A percentile compares a stretch with the other conserved stretches of the same genome.
These are phyloP conservation scores for Gastracanthus pulcherrimus DNA, from an alignment of 2,888 invertebrate species.

Conservation along the genomic window DNA sequence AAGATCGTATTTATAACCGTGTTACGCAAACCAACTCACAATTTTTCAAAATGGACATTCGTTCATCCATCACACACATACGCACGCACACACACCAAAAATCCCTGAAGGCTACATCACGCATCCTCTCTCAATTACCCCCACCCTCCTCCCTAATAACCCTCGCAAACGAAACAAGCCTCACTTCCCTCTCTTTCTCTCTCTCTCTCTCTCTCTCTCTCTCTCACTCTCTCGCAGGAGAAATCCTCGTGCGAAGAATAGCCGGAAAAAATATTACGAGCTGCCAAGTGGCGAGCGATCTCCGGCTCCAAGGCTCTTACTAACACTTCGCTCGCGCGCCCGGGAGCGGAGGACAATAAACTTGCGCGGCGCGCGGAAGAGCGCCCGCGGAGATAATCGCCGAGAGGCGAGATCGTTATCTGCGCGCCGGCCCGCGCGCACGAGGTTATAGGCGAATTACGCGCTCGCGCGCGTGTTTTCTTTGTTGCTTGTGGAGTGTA, in stretches of 20 bases:
- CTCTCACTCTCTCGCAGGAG: too few relatives aligned
- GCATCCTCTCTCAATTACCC: background rate
- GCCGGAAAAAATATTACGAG: slow-evolving; percentile 46
- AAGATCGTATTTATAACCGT: too few relatives aligned
- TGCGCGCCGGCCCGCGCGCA: background rate
- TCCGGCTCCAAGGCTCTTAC: background rate
- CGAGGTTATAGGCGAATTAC: too few relatives aligned
- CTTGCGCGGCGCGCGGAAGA: background rate
- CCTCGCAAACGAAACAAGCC: background rate
- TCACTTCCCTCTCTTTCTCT: too few relatives aligned
- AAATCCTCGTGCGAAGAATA: slow-evolving; percentile 36
- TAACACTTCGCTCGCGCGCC: background rate
- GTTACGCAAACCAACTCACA: too few relatives aligned
- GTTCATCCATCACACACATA: background rate
- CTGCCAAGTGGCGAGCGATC: background rate
- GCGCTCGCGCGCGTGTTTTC: background rate
- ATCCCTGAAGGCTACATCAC: background rate
- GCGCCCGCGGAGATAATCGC: background rate
- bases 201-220: too few relatives aligned
- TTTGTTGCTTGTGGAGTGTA: too few relatives aligned
- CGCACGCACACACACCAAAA: background rate
- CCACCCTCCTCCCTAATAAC: background rate
- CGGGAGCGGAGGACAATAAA: slow-evolving; percentile 21
- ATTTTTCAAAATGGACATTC: too few relatives aligned
- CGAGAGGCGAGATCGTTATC: background rate